Percentiles rank a stretch among this genome's conserved stretches.
Evolutionary conservation across 2,113 vertebrate species (phyloP).

Genomic region (Eurystomus gularis): DNA sequence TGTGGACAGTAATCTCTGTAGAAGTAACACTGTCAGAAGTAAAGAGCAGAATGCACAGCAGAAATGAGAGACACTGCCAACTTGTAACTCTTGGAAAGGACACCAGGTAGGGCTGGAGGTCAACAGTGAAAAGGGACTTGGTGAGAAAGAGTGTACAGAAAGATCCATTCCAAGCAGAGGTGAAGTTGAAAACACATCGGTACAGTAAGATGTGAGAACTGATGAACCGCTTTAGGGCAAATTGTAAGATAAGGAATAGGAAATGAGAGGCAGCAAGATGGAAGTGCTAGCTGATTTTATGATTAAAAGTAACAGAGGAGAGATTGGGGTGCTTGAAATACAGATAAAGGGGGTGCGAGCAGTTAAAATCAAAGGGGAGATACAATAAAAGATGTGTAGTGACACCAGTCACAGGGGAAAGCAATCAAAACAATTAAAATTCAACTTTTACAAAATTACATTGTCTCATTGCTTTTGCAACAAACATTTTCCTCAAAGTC

Average conservation of each 20-base stretch:
- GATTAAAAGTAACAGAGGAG: background rate
- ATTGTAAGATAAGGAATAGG: background rate
- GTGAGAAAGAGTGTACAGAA: background rate
- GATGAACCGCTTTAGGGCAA: background rate
- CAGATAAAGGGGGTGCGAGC: background rate
- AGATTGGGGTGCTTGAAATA: background rate
- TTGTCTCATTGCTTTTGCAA: background rate
- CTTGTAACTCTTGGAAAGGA: background rate
- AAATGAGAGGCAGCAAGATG: background rate
- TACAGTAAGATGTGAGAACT: background rate
- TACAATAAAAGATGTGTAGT: background rate
- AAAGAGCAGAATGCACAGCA: background rate
- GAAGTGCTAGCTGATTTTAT: background rate
- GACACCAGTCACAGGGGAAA: background rate
- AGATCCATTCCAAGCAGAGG: background rate
- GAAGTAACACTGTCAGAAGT: background rate
- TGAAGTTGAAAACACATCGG: background rate
- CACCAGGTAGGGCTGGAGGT: background rate
- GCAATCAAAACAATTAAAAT: background rate
- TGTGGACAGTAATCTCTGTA: background rate
- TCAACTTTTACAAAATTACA: background rate
- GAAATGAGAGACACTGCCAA: background rate
- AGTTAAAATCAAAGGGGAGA: background rate
- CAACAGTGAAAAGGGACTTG: background rate
- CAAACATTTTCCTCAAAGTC: background rate